Evolutionary conservation across 2,113 vertebrate genomes (phyloP).

Genomic region (Asarcornis scutulata): DNA sequence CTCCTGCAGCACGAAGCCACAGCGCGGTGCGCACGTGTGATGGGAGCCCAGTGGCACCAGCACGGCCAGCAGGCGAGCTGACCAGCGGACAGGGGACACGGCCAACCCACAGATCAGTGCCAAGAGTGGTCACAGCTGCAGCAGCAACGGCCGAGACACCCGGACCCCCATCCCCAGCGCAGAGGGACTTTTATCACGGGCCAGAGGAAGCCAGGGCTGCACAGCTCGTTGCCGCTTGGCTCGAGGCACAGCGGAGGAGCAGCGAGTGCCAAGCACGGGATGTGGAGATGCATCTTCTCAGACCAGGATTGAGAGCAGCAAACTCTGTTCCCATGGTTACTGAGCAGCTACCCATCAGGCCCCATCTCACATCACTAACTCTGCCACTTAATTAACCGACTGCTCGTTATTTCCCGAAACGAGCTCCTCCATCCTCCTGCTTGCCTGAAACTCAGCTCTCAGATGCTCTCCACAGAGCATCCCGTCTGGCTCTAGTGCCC

Average conservation of each 20-base stretch:
- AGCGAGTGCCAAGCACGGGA: background rate
- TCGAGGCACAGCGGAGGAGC: background rate
- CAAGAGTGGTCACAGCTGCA: background rate
- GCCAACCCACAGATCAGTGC: background rate
- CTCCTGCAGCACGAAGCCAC: background rate
- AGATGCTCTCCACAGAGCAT: background rate
- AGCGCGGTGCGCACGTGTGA: fast-evolving
- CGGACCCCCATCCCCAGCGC: background rate
- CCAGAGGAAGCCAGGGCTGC: background rate
- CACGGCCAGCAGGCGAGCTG: background rate
- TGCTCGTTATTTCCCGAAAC: constrained; percentile 60
- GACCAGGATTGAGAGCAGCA: constrained; percentile 7
- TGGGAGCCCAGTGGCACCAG: fast-evolving
- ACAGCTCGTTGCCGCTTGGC: background rate
- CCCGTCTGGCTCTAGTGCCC: background rate
- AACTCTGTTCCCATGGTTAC: constrained; percentile 33
- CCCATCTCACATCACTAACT: constrained; percentile 61
- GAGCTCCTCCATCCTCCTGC: constrained; percentile 29
- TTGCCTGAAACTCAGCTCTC: background rate
- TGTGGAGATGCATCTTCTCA: constrained; percentile 31
- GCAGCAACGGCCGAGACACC: background rate
- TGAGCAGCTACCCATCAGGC: background rate
- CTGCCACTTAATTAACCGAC: constrained; percentile 67
- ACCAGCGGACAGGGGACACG: background rate
- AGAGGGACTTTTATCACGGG: background rate